A percentile compares a stretch with the other conserved stretches of the same genome.
Conservation (phyloP, 1,140 invertebrate species). For the Temnothorax nylanderi region DNA sequence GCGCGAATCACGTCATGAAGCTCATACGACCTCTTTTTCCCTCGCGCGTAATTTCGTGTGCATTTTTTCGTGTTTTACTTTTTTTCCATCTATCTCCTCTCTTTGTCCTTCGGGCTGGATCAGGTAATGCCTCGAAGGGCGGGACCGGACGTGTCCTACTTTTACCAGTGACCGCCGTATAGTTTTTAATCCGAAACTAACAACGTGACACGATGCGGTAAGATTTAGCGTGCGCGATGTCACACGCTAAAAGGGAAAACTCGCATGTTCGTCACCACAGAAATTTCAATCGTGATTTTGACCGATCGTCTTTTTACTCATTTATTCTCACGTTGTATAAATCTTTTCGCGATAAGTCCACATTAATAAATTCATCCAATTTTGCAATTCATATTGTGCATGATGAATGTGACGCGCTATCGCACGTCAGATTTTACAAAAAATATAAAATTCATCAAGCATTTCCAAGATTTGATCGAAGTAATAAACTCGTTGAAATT, state of each 20-base stretch:
- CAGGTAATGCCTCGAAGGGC: constrained; percentile 39
- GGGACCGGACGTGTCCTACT: constrained; percentile 61
- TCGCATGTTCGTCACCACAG: neutral
- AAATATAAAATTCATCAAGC: neutral
- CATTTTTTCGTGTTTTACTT: neutral
- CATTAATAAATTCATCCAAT: neutral
- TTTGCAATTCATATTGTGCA: neutral
- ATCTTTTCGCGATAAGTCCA: neutral
- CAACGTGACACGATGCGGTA: constrained; percentile 63
- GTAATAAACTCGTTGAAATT: neutral
- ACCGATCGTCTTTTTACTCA: neutral
- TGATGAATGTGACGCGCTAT: neutral
- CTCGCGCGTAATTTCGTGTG: constrained; percentile 40
- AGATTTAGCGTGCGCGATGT: constrained; percentile 2
- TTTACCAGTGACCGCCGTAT: constrained; percentile 66
- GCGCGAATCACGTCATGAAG: constrained; percentile 40
- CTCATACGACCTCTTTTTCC: constrained; percentile 4
- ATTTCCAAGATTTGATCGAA: neutral
- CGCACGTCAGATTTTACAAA: neutral
- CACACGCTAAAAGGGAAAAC: neutral
- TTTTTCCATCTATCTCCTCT: constrained; percentile 30
- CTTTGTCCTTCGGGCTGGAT: constrained; percentile 42
- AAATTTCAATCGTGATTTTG: constrained; percentile 15
- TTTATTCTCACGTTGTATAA: neutral
- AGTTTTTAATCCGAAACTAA: constrained; percentile 76